Evolutionary conservation across 2,113 vertebrate species (phyloP).

Genomic region (Odontesthes bonariensis): DNA sequence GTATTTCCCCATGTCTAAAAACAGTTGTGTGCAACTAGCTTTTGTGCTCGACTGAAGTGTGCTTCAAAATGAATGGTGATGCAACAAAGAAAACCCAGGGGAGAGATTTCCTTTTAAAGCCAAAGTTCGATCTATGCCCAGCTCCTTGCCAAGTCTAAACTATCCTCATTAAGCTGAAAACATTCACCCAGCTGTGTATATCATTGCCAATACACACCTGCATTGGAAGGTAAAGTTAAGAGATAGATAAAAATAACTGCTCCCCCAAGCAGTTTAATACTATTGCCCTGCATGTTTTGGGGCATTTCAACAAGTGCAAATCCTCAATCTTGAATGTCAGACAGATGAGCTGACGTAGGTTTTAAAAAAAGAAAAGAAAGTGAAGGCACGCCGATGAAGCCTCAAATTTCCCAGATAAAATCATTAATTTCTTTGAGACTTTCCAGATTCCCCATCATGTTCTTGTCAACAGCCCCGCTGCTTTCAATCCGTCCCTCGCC

Average conservation of each 20-base stretch:
- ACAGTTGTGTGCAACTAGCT: constrained; percentile 16
- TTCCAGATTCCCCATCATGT: constrained; percentile 59
- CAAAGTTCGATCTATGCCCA: constrained; percentile 61
- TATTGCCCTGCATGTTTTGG: constrained; percentile 10
- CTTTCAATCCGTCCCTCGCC: constrained; percentile 39
- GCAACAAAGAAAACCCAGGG: constrained; percentile 64
- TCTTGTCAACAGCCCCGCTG: constrained; percentile 47
- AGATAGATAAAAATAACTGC: constrained; percentile 14
- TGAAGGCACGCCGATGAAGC: constrained; percentile 22
- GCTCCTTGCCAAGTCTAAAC: constrained; percentile 73
- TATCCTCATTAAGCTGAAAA: constrained; percentile 77
- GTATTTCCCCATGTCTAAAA: constrained; percentile 22
- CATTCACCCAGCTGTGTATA: constrained; percentile 53
- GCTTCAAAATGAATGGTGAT: constrained; percentile 68
- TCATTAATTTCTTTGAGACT: constrained; percentile 59
- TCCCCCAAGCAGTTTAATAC: constrained; percentile 12
- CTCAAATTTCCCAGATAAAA: constrained; percentile 41
- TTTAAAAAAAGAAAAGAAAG: background rate
- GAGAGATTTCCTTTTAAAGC: constrained; percentile 71
- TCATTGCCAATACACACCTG: constrained; percentile 59
- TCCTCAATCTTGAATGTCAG: constrained; percentile 13
- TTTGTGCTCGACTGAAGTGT: constrained; percentile 22
- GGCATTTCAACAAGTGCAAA: constrained; percentile 27
- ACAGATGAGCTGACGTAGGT: background rate
- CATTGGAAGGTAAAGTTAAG: constrained; percentile 15